Base-by-base conservation (phyloP, 2,113 vertebrate species). In the Conger conger region DNA sequence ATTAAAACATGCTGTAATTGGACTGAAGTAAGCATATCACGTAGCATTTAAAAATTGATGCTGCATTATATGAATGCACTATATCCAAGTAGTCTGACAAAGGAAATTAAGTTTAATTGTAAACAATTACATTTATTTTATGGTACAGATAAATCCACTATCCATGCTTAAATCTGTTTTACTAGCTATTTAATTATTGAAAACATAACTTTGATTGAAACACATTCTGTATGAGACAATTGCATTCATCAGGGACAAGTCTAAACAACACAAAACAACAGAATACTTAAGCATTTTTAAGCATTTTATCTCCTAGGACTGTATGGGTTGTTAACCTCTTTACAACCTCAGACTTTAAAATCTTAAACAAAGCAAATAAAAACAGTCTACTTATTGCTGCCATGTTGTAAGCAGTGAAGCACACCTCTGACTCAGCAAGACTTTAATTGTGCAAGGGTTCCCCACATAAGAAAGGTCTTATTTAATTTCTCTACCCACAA, bases 321-420 rank as follows among this genome's bases (percentile, higher is more conserved):
- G 88, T 86, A 83, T 85, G 88, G 76, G 81, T 83, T 20, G 18
- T 81, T 53, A 84, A 27, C 77, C 81, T 88, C 83, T 38, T 83
- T 33, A 77, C 89, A 85, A 89, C 83, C 8, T 78, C 73, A 27
- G 42, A 86, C 82, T 84, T 88, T 86, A 40, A 85, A 82, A 85
- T 90, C 89, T 93, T 82, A 86, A 89, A 92, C 80, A 83, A 89
- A 90, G 76, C 92, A 91, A 92, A 92, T 93, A 90, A 94, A 94
- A 93, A 76, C 86, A 82, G 92, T 94, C 91, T 88, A 84, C 89
- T 91, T 84, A 81, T 88, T 86, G 86, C 86, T 84, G 76, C 86
- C 84, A 82, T 76, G 84, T 57, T 76, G 87, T 79, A 20, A 78
- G 84, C 77, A 76, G 87, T 80, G 83, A 38, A 81, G 79, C 93